A percentile compares a stretch with the other conserved stretches of the same genome.
phyloP scores from a whole-genome alignment of 2,113 vertebrate genomes.

The Coryphaenoides rupestris region DNA sequence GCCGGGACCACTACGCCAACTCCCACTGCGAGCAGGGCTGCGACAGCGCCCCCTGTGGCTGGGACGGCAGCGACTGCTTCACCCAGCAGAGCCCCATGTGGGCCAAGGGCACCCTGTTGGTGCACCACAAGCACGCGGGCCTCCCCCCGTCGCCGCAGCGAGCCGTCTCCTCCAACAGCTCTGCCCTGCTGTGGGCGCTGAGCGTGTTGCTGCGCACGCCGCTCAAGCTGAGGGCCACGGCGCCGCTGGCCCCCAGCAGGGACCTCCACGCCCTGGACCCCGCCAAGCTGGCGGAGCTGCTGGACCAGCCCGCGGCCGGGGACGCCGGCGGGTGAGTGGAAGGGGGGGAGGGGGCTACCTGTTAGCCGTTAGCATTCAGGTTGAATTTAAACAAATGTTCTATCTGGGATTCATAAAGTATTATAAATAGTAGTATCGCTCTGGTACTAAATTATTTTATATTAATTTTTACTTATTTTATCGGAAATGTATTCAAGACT shows the following conservation, averaged over 20 bases:
- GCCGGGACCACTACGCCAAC: slow-evolving; percentile 79
- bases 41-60: slow-evolving; percentile 77
- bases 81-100: slow-evolving; percentile 40
- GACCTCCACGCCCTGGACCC: slow-evolving; percentile 54
- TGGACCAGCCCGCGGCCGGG: slow-evolving; percentile 30
- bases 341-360: background rate
- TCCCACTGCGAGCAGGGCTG: slow-evolving; percentile 82
- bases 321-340: slow-evolving; percentile 64
- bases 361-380: too few species aligned
- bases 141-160: slow-evolving; percentile 56
- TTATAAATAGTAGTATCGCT: background rate
- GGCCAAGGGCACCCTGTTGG: slow-evolving; percentile 71
- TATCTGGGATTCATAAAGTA: background rate
- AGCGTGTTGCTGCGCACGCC: slow-evolving; percentile 74
- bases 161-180: slow-evolving; percentile 52
- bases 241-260: slow-evolving; percentile 40
- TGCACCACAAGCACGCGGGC: slow-evolving; percentile 63
- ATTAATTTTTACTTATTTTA: too few species aligned
- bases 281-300: slow-evolving; percentile 53
- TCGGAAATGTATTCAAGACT: too few species aligned
- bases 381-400: too few species aligned
- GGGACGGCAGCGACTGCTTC: slow-evolving; percentile 86
- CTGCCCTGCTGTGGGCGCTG: slow-evolving; percentile 74
- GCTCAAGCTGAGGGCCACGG: slow-evolving; percentile 68
- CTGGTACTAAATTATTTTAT: too few species aligned